phyloP scores from a whole-genome alignment of 2,888 invertebrate species.

The Colletes collaris region DNA sequence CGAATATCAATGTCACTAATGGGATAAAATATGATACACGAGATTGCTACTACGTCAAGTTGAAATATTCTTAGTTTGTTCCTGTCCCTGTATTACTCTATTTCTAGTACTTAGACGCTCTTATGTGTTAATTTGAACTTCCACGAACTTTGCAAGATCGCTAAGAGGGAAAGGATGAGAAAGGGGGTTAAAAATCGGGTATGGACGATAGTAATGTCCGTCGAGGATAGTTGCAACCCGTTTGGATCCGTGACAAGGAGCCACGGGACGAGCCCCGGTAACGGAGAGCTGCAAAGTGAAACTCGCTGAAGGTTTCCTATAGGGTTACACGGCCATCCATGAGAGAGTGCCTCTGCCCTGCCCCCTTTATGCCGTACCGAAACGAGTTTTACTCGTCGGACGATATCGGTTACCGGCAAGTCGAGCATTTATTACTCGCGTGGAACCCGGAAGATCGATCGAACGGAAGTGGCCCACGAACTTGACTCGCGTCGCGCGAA shows the following conservation, averaged over 20 bases:
- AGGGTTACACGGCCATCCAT: conserved; percentile 70
- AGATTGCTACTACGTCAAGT: too few species aligned
- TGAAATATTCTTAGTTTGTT: too few species aligned
- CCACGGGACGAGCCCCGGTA: conserved; percentile 57
- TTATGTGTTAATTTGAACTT: too few species aligned
- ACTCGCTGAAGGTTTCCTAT: conserved; percentile 73
- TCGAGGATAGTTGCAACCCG: background rate
- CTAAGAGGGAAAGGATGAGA: too few species aligned
- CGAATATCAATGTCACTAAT: too few species aligned
- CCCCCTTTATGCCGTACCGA: conserved; percentile 58
- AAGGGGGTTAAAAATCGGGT: too few species aligned
- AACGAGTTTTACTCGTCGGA: conserved; percentile 66
- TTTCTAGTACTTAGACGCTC: too few species aligned
- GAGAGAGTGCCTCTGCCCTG: conserved; percentile 53
- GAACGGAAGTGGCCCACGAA: conserved; percentile 56
- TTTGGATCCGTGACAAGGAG: conserved; percentile 54
- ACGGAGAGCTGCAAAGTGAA: conserved; percentile 72
- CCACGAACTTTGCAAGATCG: too few species aligned
- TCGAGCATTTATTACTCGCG: conserved; percentile 55
- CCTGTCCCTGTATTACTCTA: too few species aligned
- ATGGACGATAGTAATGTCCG: too few species aligned
- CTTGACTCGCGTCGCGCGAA: conserved; percentile 30
- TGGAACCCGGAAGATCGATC: conserved; percentile 66
- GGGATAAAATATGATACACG: too few species aligned
- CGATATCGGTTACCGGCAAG: conserved; percentile 67